Percentiles rank a stretch among this genome's conserved stretches.
Evolutionary conservation across 2,797 vertebrate genomes (phyloP).

Genomic region (Sebastes steindachneri): DNA sequence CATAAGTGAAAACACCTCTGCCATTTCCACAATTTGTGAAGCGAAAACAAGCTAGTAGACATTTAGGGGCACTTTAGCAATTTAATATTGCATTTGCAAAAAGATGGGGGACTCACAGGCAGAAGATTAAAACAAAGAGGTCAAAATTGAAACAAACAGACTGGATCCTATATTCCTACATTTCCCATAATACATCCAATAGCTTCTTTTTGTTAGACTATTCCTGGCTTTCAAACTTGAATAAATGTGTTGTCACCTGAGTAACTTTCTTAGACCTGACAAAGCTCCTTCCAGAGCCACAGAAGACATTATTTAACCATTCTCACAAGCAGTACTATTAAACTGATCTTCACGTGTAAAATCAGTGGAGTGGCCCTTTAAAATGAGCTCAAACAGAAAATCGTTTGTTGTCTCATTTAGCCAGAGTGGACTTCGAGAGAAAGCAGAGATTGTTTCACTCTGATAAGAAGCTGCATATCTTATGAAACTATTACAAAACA

Average conservation of each 20-base stretch:
- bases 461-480: constrained; percentile 30
- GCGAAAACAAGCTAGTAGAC: neutral
- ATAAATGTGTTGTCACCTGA: neutral
- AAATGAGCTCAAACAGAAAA: neutral
- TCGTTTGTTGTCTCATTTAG: neutral
- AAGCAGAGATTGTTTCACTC: neutral
- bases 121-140: neutral
- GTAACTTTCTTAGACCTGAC: neutral
- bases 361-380: neutral
- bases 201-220: neutral
- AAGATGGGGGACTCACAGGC: neutral
- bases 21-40: neutral
- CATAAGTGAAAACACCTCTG: neutral
- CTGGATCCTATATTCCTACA: neutral
- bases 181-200: neutral
- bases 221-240: neutral
- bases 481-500: neutral
- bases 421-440: constrained; percentile 32
- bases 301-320: neutral
- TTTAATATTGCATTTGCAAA: neutral
- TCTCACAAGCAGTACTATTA: neutral
- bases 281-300: neutral
- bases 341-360: neutral
- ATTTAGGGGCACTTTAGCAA: neutral
- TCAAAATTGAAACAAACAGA: neutral